phyloP scores from a whole-genome alignment of 2,113 vertebrate genomes.

The Hippocampus zosterae region DNA sequence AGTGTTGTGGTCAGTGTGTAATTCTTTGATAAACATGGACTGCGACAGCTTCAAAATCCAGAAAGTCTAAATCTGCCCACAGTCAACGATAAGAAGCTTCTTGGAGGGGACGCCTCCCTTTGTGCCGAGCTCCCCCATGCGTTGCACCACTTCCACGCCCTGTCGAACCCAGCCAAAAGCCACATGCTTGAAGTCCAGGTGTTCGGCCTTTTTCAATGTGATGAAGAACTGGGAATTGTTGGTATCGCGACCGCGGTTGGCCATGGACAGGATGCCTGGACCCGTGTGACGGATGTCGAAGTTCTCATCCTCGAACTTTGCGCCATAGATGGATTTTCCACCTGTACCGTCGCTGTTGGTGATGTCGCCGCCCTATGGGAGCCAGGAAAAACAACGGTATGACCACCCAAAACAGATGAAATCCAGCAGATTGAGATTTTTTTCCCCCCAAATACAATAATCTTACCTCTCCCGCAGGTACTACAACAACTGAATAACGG shows the following conservation, averaged over 20 bases:
- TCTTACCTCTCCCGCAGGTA: no score
- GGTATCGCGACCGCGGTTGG: constrained; percentile 82
- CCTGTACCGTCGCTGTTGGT: constrained; percentile 84
- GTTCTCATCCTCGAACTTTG: constrained; percentile 88
- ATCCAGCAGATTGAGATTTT: neutral
- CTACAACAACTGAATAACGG: no score
- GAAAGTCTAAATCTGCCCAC: constrained; percentile 79
- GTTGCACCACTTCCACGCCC: constrained; percentile 86
- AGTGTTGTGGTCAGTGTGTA: constrained; percentile 14
- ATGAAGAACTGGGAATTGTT: constrained; percentile 96
- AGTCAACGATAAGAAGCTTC: constrained; percentile 81
- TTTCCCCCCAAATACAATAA: no score
- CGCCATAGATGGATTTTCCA: constrained; percentile 87
- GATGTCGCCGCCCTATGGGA: constrained; percentile 85
- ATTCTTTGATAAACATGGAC: constrained; percentile 9
- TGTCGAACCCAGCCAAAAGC: constrained; percentile 88
- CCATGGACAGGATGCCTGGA: constrained; percentile 91
- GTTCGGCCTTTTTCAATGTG: constrained; percentile 87
- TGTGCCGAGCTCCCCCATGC: constrained; percentile 83
- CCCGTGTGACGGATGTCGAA: constrained; percentile 85
- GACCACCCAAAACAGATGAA: neutral
- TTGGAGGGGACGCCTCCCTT: constrained; percentile 76
- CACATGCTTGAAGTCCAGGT: constrained; percentile 93
- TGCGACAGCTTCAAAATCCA: neutral
- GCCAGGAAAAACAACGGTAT: neutral